Evolutionary conservation across 2,888 invertebrate species (phyloP), one percentile per base, ranked within the genome.

Genomic region (Altica lythri): DNA sequence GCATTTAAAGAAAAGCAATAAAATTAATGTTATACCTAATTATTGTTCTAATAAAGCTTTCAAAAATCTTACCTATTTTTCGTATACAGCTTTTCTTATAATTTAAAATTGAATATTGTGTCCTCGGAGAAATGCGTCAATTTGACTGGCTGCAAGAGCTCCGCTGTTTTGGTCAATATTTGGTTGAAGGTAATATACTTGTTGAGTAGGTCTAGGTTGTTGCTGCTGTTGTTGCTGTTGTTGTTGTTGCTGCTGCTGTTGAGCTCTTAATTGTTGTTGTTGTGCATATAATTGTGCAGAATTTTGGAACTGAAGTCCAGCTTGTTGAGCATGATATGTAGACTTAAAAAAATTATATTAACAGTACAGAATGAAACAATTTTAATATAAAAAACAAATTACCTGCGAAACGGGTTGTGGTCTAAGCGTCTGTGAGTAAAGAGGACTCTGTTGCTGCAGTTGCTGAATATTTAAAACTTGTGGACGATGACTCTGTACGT

Each of bases 91-190:
- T 29, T 38, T 46, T 38, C 25, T 29, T 38, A 13, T 40, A 32
- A 22, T 35, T 78, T 83, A 84, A 74, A 81, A 83, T 72, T 83
- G 83, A 68, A 85, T 83, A 71, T 83, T 84, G 72, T 85, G 85
- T 51, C 87, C 88, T 74, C 89, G 81, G 57, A 91, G 81, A 78
- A 90, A 91, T 51, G 89, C 86, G 72, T 90, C 90, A 68, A 91
- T 89, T 72, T 89, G 90, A 4, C 89, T 88, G 29, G 82, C 79
- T 34, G 86, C 83, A 43, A 67, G 50, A 4, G 66, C 65, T 25
- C 65, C 62, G 61, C 12, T 42, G 22, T 34, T 10, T 44, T 78
- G 77, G 29, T 63, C 65, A 10, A 54, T 53, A 8, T 66, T 60
- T 0, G 82, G 83, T 22, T 83, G 82, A 22, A 83, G 79, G 72